Conservation (phyloP, 2,888 invertebrate species). For the Aporophyla lueneburgensis region DNA sequence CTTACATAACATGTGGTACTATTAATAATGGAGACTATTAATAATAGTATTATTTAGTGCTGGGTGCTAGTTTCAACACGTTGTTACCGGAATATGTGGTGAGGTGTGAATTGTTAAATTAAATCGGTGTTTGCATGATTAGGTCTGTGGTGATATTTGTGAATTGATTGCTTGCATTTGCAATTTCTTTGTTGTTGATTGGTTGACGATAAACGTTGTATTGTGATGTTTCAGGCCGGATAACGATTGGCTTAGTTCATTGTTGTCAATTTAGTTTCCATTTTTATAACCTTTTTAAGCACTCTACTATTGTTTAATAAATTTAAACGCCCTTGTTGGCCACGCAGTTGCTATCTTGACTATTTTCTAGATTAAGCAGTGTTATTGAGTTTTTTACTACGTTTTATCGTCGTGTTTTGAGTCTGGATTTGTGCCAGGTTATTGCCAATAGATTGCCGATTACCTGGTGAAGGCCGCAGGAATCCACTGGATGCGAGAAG, state of each 20-base stretch:
- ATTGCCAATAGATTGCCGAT: too few relatives aligned
- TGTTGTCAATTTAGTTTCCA: not conserved
- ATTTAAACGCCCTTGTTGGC: too few relatives aligned
- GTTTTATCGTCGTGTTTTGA: too few relatives aligned
- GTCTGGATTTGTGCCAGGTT: not conserved
- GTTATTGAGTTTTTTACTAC: not conserved
- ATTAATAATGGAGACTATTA: slow-evolving; percentile 33
- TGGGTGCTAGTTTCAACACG: slow-evolving; percentile 45
- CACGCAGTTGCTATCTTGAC: too few relatives aligned
- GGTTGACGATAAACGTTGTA: too few relatives aligned
- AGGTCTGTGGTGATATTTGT: not conserved
- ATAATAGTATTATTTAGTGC: slow-evolving; percentile 42
- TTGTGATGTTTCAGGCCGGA: not conserved
- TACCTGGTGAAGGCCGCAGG: too few relatives aligned
- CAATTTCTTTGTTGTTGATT: not conserved
- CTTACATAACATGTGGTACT: slow-evolving; percentile 50
- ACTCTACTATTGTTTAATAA: too few relatives aligned
- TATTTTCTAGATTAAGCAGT: not conserved
- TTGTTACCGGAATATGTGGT: slow-evolving; percentile 32
- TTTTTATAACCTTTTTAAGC: not conserved
- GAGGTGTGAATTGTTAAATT: slow-evolving; percentile 41
- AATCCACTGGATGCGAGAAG: too few relatives aligned
- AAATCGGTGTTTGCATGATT: slow-evolving; percentile 31
- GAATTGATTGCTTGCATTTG: not conserved
- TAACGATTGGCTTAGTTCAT: not conserved